Conservation (phyloP, 1,140 invertebrate species). For the Lucilia cuprina region DNA sequence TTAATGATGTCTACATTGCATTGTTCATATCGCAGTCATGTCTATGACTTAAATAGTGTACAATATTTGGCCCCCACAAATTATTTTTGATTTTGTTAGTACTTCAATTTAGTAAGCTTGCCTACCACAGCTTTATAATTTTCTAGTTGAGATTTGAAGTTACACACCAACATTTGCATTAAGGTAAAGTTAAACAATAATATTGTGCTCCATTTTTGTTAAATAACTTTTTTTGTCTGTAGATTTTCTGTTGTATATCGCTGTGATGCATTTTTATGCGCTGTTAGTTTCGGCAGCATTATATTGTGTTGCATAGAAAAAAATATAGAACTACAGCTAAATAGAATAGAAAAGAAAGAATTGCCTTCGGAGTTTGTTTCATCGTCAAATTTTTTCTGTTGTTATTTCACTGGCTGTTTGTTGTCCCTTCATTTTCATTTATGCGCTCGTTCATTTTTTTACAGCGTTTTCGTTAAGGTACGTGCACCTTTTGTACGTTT, state of each 20-base stretch:
- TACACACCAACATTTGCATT: neutral
- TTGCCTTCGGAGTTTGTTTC: constrained; percentile 30
- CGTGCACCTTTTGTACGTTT: constrained; percentile 62
- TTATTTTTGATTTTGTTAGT: no score
- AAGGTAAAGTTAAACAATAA: neutral
- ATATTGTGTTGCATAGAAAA: neutral
- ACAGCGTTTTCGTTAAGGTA: neutral
- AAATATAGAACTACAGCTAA: neutral
- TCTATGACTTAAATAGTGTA: neutral
- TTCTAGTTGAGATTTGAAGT: neutral
- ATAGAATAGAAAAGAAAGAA: constrained; percentile 1
- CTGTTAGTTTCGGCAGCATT: neutral
- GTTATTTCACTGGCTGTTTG: constrained; percentile 41
- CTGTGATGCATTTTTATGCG: constrained; percentile 22
- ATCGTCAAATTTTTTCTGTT: constrained; percentile 8
- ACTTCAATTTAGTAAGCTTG: no score
- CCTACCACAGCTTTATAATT: neutral
- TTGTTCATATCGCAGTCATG: neutral
- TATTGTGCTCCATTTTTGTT: neutral
- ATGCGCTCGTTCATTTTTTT: neutral
- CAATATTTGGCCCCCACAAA: neutral
- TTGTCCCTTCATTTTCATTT: neutral
- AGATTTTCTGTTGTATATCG: neutral
- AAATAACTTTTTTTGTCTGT: neutral
- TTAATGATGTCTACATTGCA: neutral